Evolutionary conservation across 2,113 vertebrate species (phyloP).

Genomic region (Noturus placidus): DNA sequence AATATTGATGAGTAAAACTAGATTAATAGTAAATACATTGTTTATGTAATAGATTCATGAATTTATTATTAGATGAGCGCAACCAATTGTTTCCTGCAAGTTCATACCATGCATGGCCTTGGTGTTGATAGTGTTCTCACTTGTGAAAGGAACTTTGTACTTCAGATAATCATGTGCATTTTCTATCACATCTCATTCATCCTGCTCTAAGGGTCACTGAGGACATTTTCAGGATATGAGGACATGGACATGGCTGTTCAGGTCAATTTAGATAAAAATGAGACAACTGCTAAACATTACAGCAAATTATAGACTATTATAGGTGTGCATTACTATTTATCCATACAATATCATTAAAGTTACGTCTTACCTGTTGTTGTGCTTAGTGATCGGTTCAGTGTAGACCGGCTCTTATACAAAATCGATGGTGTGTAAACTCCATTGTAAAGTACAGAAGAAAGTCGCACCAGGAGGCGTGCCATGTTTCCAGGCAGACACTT

Average conservation of each 20-base stretch:
- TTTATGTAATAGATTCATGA: too few species aligned
- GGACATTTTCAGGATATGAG: background rate
- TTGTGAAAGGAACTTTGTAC: background rate
- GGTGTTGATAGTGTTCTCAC: background rate
- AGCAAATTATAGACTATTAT: background rate
- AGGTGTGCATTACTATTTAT: background rate
- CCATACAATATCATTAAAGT: too few species aligned
- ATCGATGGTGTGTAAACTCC: slow-evolving; percentile 21
- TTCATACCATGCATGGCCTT: background rate
- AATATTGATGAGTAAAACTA: background rate
- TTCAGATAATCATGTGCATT: background rate
- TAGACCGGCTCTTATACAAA: slow-evolving; percentile 46
- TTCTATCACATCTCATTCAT: background rate
- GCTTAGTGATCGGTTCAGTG: slow-evolving; percentile 56
- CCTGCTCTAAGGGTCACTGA: background rate
- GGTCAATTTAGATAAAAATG: background rate
- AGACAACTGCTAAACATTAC: background rate
- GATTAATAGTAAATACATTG: background rate
- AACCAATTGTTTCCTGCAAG: background rate
- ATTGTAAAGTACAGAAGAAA: slow-evolving; percentile 52
- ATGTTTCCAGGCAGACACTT: slow-evolving; percentile 53
- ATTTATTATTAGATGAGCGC: background rate
- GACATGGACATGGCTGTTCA: background rate
- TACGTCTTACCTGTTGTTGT: slow-evolving; percentile 61
- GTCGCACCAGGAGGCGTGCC: slow-evolving; percentile 65